Percentiles rank a stretch among this genome's conserved stretches.
Evolutionary conservation across 2,113 vertebrate genomes (phyloP).

Genomic region (Phalacrocorax carbo): DNA sequence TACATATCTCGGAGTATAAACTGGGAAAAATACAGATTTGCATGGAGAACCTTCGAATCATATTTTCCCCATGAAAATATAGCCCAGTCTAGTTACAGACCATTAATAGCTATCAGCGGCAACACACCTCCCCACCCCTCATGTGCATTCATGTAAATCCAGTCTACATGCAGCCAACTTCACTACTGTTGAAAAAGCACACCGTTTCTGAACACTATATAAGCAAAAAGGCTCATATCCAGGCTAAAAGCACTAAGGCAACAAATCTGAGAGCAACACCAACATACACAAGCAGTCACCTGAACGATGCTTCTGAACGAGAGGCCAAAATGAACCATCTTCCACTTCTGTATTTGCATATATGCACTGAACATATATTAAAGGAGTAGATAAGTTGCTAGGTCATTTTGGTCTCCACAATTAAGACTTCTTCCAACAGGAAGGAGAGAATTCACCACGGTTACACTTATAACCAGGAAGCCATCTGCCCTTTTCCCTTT

Average conservation of each 20-base stretch:
- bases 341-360: not conserved
- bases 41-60: not conserved
- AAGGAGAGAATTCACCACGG: not conserved
- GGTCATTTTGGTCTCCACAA: not conserved
- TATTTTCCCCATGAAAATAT: not conserved
- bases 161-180: not conserved
- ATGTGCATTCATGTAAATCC: not conserved
- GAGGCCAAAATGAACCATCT: not conserved
- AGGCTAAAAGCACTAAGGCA: not conserved
- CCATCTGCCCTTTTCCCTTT: not conserved
- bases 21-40: not conserved
- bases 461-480: not conserved
- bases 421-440: not conserved
- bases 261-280: not conserved
- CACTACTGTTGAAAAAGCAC: not conserved
- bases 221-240: not conserved
- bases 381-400: not conserved
- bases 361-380: not conserved
- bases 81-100: not conserved
- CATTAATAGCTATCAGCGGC: not conserved
- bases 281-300: not conserved
- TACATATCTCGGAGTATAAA: not conserved
- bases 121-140: not conserved
- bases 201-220: not conserved
- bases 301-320: not conserved